Percentiles rank a stretch among this genome's conserved stretches.
Evolutionary conservation across 2,888 invertebrate species (phyloP).

Genomic region (Agrotis exclamationis): DNA sequence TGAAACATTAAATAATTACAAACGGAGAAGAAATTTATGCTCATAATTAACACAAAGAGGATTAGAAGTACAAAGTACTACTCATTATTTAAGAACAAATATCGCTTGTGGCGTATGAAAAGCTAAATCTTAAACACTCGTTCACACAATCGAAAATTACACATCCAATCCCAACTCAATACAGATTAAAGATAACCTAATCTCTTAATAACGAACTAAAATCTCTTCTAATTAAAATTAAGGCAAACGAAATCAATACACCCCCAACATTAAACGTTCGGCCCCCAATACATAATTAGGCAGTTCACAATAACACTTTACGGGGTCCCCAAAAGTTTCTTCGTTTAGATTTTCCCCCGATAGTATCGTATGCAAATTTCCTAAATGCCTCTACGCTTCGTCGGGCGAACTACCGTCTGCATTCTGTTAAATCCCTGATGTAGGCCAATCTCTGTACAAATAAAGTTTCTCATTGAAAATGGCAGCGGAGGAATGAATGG

Average conservation of each 20-base stretch:
- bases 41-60: too few relatives aligned
- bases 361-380: conserved; percentile 84
- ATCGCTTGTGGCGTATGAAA: conserved; percentile 6
- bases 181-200: conserved; percentile 36
- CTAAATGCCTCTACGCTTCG: conserved; percentile 74
- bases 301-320: conserved; percentile 66
- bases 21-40: neutral
- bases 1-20: too few relatives aligned
- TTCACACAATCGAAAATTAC: conserved; percentile 8
- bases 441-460: conserved; percentile 73
- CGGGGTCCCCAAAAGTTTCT: conserved; percentile 76
- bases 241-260: conserved; percentile 48
- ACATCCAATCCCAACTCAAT: conserved; percentile 21
- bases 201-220: conserved; percentile 48
- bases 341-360: conserved; percentile 76
- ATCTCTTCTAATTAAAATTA: conserved; percentile 58
- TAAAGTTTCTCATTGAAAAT: conserved; percentile 58
- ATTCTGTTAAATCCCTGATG: conserved; percentile 78
- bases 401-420: conserved; percentile 72
- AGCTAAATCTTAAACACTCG: neutral
- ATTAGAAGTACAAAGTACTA: neutral
- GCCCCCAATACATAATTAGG: conserved; percentile 61
- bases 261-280: conserved; percentile 38
- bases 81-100: conserved; percentile 5
- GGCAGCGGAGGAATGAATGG: neutral